A percentile compares a stretch with the other conserved stretches of the same genome.
Conservation (phyloP, 2,797 vertebrate species). For the Lycodopsis pacificus region DNA sequence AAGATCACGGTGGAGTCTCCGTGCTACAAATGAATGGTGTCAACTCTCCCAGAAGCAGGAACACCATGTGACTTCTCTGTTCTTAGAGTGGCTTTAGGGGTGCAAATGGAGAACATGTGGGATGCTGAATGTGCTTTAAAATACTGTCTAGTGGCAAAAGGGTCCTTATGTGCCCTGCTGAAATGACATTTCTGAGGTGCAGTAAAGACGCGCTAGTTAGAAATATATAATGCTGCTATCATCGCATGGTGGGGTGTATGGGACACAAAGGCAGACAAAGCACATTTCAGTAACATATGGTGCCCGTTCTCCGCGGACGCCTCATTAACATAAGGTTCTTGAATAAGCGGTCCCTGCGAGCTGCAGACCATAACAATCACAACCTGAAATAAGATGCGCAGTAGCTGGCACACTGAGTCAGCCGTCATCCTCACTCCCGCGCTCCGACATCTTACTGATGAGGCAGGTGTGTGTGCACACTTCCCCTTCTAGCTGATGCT, state of each 20-base stretch:
- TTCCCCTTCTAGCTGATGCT: constrained; percentile 20
- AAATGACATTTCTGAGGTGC: constrained; percentile 63
- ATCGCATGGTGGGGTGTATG: constrained; percentile 29
- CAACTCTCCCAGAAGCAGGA: constrained; percentile 30
- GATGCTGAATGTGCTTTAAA: constrained; percentile 53
- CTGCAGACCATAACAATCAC: constrained; percentile 53
- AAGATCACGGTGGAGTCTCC: constrained; percentile 1
- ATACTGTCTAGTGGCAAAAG: constrained; percentile 48
- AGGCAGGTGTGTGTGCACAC: constrained; percentile 27
- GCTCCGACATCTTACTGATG: constrained; percentile 49
- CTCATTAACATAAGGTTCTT: constrained; percentile 68
- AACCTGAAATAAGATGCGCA: constrained; percentile 62
- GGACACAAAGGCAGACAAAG: constrained; percentile 49
- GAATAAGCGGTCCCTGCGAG: constrained; percentile 66
- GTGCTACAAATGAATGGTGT: constrained; percentile 18
- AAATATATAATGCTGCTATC: constrained; percentile 49
- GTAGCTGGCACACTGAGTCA: constrained; percentile 44
- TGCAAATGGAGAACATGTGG: constrained; percentile 62
- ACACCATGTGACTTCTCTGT: constrained; percentile 33
- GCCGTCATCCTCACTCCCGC: constrained; percentile 47
- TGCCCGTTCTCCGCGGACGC: constrained; percentile 59
- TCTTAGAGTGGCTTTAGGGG: constrained; percentile 42
- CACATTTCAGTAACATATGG: constrained; percentile 68
- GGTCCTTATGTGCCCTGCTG: constrained; percentile 45
- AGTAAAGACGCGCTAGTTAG: constrained; percentile 37